Evolutionary conservation across 2,113 vertebrate genomes (phyloP), one percentile per base, ranked within the genome.

Genomic region (Hyla sarda): DNA sequence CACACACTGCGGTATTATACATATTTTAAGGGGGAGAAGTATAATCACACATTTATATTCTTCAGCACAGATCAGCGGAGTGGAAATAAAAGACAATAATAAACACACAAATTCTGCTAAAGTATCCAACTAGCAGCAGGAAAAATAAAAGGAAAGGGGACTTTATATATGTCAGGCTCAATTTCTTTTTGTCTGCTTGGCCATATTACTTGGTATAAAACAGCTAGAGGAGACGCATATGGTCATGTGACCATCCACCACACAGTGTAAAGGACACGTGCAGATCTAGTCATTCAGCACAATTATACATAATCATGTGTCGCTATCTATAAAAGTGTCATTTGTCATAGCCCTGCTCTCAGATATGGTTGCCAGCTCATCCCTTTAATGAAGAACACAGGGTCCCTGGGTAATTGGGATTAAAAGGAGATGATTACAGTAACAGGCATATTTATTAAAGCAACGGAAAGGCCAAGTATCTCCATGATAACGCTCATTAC

Each of bases 31-130:
- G 65, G 52, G 52, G 50, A 52, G 28, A 30, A 30, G 74, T 72
- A 71, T 80, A 81, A 86, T 80, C 78, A 80, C 7, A 37, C 67
- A 80, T 72, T 86, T 80, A 80, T 80, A 86, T 80, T 86, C 76
- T 80, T 69, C 65, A 60, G 62, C 48, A 23, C 50, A 71, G 21
- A 77, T 85, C 83, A 78, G 54, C 60, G 4, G 41, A 65, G 45
- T 32, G 50, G 74, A 80, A 80, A 65, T 78, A 78, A 85, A 69
- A 82, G 79, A 56, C 50, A 83, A 79, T 56, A 85, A 84, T 74
- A 84, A 84, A 60, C 54, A 56, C 72, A 84, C 71, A 76, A 76
- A 62, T 83, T 83, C 50, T 41, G 32, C 65, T 25, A 73, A 73
- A 71, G 67, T 82, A 71, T 47, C 41, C 28, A 60, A 41, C 76